Evolutionary conservation across 2,113 vertebrate genomes (phyloP).

Genomic region (Platichthys flesus): DNA sequence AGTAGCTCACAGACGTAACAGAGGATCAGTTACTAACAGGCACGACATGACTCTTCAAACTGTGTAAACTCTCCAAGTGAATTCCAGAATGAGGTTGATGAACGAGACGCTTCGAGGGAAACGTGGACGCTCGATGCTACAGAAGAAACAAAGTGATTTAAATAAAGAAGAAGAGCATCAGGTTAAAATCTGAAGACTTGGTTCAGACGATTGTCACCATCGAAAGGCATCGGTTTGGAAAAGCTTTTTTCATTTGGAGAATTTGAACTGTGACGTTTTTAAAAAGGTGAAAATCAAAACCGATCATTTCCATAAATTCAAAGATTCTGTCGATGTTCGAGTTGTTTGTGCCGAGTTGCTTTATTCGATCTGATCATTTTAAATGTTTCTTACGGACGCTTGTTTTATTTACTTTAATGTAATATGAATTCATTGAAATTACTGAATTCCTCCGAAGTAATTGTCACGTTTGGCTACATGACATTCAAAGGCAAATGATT

Average conservation of each 20-base stretch:
- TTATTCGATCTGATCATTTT: neutral
- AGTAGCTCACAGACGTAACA: constrained; percentile 66
- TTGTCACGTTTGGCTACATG: no score
- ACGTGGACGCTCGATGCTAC: neutral
- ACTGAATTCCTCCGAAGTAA: no score
- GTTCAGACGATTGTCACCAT: constrained; percentile 30
- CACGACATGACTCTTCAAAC: constrained; percentile 73
- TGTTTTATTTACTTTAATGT: no score
- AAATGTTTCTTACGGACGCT: neutral
- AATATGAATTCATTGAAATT: no score
- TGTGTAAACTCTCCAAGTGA: constrained; percentile 72
- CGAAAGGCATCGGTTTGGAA: constrained; percentile 13
- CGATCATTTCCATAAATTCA: neutral
- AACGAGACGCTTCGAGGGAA: neutral
- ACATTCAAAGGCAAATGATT: no score
- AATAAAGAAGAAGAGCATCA: neutral
- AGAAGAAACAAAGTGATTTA: neutral
- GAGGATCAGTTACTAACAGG: constrained; percentile 72
- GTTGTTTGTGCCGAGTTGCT: neutral
- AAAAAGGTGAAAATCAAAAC: neutral
- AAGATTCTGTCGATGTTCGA: no score
- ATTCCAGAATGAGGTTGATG: constrained; percentile 26
- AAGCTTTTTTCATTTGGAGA: neutral
- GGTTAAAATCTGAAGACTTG: neutral
- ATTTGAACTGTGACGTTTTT: neutral